A percentile compares a stretch with the other conserved stretches of the same genome.
Conservation (phyloP, 1,140 invertebrate species). For the Caenorhabditis latens region DNA sequence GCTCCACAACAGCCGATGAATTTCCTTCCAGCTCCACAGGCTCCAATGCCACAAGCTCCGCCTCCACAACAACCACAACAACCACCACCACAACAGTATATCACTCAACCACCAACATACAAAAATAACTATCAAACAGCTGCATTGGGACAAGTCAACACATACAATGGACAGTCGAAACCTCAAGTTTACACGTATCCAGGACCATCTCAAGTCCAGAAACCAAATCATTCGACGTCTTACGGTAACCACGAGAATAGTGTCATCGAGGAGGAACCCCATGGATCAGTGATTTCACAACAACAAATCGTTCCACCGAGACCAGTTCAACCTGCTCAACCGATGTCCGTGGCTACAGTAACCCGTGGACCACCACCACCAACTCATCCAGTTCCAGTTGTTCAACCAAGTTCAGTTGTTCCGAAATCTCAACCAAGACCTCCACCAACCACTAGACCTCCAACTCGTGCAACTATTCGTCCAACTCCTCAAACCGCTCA, state of each 20-base stretch:
- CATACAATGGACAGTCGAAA: conserved; percentile 33
- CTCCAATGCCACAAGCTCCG: conserved; percentile 52
- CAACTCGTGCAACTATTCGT: conserved; percentile 46
- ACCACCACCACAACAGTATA: conserved; percentile 58
- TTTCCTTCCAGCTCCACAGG: conserved; percentile 25
- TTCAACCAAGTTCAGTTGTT: conserved; percentile 41
- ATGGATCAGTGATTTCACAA: conserved; percentile 34
- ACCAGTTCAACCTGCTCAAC: conserved; percentile 26
- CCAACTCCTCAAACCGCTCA: conserved; percentile 46
- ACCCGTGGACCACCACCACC: conserved; percentile 52
- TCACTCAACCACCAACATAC: conserved; percentile 49
- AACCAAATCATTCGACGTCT: conserved; percentile 1
- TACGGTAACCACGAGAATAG: conserved; percentile 29
- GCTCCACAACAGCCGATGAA: conserved; percentile 16
- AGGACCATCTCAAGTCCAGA: conserved; percentile 50
- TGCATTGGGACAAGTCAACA: conserved; percentile 42
- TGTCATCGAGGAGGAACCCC: conserved; percentile 40
- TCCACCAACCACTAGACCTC: conserved; percentile 50
- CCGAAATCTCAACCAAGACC: conserved; percentile 54
- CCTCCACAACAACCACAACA: conserved; percentile 53
- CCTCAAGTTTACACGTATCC: conserved; percentile 46
- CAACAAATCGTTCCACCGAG: conserved; percentile 37
- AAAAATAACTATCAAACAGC: conserved; percentile 58
- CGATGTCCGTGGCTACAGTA: conserved; percentile 11
- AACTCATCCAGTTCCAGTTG: conserved; percentile 11